Conservation (phyloP, 2,797 vertebrate genomes). For the Falco cherrug region DNA sequence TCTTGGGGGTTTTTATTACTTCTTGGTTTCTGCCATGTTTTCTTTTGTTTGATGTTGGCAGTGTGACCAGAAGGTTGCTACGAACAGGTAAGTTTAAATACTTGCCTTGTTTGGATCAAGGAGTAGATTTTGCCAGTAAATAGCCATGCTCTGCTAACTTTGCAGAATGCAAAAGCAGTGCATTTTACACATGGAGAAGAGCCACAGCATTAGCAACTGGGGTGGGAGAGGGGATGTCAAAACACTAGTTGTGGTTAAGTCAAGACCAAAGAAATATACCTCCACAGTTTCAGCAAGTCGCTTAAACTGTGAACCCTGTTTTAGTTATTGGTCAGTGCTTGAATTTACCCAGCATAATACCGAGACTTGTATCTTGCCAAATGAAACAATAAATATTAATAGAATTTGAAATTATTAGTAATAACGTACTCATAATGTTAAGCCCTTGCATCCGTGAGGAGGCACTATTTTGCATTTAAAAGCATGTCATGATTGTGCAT, state of each 20-base stretch:
- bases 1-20: neutral
- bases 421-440: rapidly evolving
- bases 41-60: neutral
- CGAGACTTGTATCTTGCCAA: neutral
- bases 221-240: neutral
- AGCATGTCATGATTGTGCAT: neutral
- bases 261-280: neutral
- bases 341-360: neutral
- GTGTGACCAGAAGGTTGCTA: neutral
- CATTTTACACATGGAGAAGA: neutral
- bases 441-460: neutral
- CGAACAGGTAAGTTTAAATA: neutral
- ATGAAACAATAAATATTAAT: neutral
- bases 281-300: rapidly evolving
- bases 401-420: neutral
- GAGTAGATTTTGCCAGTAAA: neutral
- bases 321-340: neutral
- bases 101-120: neutral
- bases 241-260: neutral
- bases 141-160: neutral
- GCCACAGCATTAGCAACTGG: neutral
- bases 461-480: neutral
- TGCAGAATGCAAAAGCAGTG: neutral
- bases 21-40: neutral
- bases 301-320: neutral